Conservation (phyloP, 2,113 vertebrate genomes). For the Spea multiplicata region DNA sequence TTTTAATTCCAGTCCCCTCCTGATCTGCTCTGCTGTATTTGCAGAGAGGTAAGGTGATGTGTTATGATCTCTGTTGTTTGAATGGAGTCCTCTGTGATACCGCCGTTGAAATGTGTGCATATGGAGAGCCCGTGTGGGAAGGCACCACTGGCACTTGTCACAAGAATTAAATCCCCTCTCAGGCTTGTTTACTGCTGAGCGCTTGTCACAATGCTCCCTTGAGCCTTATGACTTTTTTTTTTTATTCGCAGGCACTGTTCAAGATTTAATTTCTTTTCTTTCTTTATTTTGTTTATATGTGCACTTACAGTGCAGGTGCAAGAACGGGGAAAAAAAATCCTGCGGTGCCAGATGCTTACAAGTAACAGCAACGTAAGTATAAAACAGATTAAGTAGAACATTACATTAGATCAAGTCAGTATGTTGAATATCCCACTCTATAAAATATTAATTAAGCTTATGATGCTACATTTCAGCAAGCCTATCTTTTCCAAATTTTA, state of each 20-base stretch:
- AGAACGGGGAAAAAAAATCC: constrained; percentile 52
- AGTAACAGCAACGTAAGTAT: constrained; percentile 57
- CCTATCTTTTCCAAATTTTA: constrained; percentile 49
- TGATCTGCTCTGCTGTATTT: constrained; percentile 66
- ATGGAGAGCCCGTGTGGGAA: constrained; percentile 68
- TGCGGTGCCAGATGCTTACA: constrained; percentile 69
- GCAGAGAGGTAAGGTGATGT: constrained; percentile 54
- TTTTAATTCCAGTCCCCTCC: constrained; percentile 58
- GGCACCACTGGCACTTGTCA: constrained; percentile 73
- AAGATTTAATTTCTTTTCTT: constrained; percentile 71
- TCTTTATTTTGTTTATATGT: constrained; percentile 65
- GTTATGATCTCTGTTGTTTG: constrained; percentile 60
- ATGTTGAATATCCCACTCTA: constrained; percentile 49
- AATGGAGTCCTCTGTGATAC: constrained; percentile 67
- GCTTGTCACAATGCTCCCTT: constrained; percentile 73
- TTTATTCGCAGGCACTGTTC: constrained; percentile 52
- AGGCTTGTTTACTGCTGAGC: constrained; percentile 77
- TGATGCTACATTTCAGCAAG: constrained; percentile 50
- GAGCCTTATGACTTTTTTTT: constrained; percentile 69
- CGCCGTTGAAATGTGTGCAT: constrained; percentile 65
- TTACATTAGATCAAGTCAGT: constrained; percentile 50
- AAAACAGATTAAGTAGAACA: constrained; percentile 65
- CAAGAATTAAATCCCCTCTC: constrained; percentile 77
- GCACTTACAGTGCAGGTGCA: constrained; percentile 75
- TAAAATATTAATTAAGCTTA: constrained; percentile 57